Conservation (phyloP, 2,888 invertebrate species). For the Diarsia dahlii region DNA sequence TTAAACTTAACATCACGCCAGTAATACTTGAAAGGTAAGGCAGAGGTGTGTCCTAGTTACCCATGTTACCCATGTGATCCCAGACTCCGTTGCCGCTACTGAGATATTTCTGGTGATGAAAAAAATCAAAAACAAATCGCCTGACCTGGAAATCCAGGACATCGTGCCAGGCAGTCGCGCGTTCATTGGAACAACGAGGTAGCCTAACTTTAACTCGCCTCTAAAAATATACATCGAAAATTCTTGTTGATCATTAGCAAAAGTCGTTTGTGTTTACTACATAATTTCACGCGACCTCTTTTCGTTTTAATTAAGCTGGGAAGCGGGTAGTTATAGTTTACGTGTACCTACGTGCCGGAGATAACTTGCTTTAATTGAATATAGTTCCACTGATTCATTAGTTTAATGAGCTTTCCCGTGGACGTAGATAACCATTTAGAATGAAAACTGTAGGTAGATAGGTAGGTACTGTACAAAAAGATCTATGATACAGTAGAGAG, state of each 20-base stretch:
- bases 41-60: background rate
- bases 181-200: no score
- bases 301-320: conserved; percentile 72
- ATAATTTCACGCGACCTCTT: conserved; percentile 68
- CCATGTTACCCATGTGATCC: background rate
- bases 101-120: background rate
- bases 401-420: conserved; percentile 13
- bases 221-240: conserved; percentile 48
- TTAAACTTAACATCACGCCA: background rate
- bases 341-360: conserved; percentile 43
- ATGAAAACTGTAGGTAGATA: background rate
- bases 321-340: conserved; percentile 64
- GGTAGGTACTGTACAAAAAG: background rate
- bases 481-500: background rate
- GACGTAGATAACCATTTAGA: background rate
- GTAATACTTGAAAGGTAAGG: background rate
- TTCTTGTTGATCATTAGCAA: conserved; percentile 57
- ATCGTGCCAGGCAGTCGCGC: background rate
- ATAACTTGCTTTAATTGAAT: conserved; percentile 45
- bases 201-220: background rate
- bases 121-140: background rate
- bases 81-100: background rate
- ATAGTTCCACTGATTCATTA: conserved; percentile 29
- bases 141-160: background rate
- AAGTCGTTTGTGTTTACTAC: conserved; percentile 53